These are phyloP conservation scores for Lepidonotus clava DNA, from an alignment of 2,888 invertebrate genomes.

Conservation along the genomic window DNA sequence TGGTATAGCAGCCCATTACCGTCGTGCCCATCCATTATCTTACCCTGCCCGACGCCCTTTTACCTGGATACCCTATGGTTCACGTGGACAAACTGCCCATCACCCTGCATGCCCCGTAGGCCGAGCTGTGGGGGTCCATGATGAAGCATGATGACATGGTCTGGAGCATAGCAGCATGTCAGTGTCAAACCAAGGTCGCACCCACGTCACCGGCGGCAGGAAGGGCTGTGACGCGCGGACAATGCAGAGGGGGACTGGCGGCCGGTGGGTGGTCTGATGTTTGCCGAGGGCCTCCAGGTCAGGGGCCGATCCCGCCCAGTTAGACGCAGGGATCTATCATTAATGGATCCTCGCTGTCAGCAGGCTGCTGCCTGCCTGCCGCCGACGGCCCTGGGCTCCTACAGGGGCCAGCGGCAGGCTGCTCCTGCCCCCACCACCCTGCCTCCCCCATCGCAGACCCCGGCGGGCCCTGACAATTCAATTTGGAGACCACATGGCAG, in stretches of 20 bases:
- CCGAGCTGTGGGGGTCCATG: too few species aligned
- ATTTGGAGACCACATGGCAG: slow-evolving; percentile 50
- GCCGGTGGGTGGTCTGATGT: background rate
- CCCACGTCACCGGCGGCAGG: background rate
- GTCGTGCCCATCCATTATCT: background rate
- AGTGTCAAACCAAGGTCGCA: slow-evolving; percentile 29
- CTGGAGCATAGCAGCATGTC: background rate
- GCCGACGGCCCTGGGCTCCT: background rate
- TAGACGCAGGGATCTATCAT: too few species aligned
- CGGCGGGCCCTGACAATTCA: slow-evolving; percentile 48
- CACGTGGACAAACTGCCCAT: too few species aligned
- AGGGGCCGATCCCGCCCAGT: too few species aligned
- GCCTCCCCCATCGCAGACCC: background rate
- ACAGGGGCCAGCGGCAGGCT: background rate
- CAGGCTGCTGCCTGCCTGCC: background rate
- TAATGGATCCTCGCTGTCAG: background rate
- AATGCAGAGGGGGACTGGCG: background rate
- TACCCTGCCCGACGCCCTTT: background rate
- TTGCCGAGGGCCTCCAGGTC: too few species aligned
- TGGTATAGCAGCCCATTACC: too few species aligned
- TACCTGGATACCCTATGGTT: too few species aligned
- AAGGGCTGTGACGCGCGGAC: background rate
- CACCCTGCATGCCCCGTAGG: too few species aligned
- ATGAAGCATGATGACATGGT: slow-evolving; percentile 20
- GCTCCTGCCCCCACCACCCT: background rate